Percentiles rank a stretch among this genome's conserved stretches.
These are phyloP conservation scores for Lithophane leautieri DNA, from an alignment of 2,888 invertebrate genomes.

Conservation along the genomic window DNA sequence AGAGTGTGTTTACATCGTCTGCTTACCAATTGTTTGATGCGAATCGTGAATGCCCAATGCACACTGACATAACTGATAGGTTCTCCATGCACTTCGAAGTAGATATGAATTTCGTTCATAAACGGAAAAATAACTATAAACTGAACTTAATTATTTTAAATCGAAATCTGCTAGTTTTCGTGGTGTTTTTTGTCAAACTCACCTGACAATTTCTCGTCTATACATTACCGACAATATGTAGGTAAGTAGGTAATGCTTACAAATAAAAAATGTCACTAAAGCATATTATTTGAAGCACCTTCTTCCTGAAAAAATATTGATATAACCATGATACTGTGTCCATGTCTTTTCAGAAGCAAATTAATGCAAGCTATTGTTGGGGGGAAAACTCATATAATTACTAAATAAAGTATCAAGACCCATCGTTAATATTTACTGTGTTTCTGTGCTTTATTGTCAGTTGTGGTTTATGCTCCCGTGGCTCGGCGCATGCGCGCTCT, in stretches of 20 bases:
- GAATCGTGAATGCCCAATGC: slow-evolving; percentile 1
- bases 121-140: too few species aligned
- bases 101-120: neutral
- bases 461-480: slow-evolving; percentile 87
- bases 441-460: slow-evolving; percentile 71
- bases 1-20: slow-evolving; percentile 1
- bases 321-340: too few species aligned
- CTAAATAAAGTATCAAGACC: slow-evolving; percentile 30
- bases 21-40: neutral
- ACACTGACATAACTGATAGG: neutral
- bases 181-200: neutral
- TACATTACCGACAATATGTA: neutral
- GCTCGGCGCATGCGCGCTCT: slow-evolving; percentile 77
- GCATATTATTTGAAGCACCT: too few species aligned
- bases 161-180: neutral
- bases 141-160: neutral
- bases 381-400: neutral
- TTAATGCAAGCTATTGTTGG: neutral
- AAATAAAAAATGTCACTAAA: neutral
- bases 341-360: neutral
- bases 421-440: slow-evolving; percentile 58
- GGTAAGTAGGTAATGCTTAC: neutral
- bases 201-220: neutral
- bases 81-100: neutral
- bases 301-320: too few species aligned